phyloP scores from a whole-genome alignment of 1,140 invertebrate genomes.

The Drosophila willistoni region DNA sequence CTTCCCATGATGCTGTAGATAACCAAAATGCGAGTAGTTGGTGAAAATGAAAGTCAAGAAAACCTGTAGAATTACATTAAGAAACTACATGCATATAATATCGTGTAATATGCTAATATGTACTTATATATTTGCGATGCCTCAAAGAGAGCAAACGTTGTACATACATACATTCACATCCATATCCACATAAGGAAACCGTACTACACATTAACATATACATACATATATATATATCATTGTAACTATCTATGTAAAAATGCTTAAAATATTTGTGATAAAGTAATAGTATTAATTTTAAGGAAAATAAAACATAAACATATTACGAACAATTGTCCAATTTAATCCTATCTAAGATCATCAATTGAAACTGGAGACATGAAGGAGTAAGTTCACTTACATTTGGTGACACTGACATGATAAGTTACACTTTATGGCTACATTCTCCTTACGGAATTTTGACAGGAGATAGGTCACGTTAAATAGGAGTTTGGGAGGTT shows the following conservation, averaged over 20 bases:
- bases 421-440: no score
- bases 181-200: constrained; percentile 28
- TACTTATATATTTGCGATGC: constrained; percentile 46
- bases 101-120: constrained; percentile 39
- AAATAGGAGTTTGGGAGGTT: no score
- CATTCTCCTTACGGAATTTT: no score
- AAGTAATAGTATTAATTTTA: constrained; percentile 79
- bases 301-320: constrained; percentile 69
- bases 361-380: no score
- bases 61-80: constrained; percentile 52
- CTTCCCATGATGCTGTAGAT: constrained; percentile 58
- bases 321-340: constrained; percentile 51
- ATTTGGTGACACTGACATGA: no score
- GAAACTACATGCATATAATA: constrained; percentile 7
- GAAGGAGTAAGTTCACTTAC: no score
- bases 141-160: constrained; percentile 56
- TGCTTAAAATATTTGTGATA: constrained; percentile 82
- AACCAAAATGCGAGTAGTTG: constrained; percentile 56
- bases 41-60: constrained; percentile 39
- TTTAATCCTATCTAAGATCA: background rate
- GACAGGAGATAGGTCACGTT: no score
- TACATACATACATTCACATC: constrained; percentile 52
- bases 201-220: constrained; percentile 44
- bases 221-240: constrained; percentile 48
- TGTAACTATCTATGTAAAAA: constrained; percentile 82